Conservation (phyloP, 1,140 invertebrate genomes). For the Tetragonula clypearis region DNA sequence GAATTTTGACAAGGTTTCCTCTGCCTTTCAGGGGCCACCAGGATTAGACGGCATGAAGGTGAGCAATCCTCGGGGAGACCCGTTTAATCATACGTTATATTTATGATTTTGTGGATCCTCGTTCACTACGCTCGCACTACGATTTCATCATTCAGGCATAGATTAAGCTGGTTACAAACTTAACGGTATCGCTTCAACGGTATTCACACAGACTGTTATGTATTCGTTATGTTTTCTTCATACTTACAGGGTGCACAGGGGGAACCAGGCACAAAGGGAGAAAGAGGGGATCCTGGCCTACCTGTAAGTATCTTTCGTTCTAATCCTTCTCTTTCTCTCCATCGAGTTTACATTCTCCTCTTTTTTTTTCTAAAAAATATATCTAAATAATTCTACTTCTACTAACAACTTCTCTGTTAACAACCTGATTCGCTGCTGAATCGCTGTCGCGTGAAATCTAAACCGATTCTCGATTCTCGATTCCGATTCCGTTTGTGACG, state of each 20-base stretch:
- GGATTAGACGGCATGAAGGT: conserved; percentile 87
- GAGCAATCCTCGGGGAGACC: conserved; percentile 77
- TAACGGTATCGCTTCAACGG: conserved; percentile 25
- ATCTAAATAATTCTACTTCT: not conserved
- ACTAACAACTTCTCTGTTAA: not conserved
- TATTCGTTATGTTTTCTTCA: conserved; percentile 51
- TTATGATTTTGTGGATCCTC: conserved; percentile 41
- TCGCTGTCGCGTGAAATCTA: not conserved
- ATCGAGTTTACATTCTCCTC: too few relatives aligned
- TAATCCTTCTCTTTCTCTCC: not conserved
- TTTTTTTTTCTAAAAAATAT: not conserved
- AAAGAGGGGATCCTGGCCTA: conserved; percentile 94
- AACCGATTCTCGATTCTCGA: not conserved
- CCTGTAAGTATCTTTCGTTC: conserved; percentile 86
- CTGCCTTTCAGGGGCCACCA: conserved; percentile 84
- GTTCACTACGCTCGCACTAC: conserved; percentile 17
- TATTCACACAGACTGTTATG: not conserved
- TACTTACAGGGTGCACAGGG: conserved; percentile 92
- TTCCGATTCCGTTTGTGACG: not conserved
- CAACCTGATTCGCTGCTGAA: not conserved
- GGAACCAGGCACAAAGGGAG: conserved; percentile 94
- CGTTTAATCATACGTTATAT: conserved; percentile 62
- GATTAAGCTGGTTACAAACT: conserved; percentile 31
- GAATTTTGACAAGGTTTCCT: conserved; percentile 79
- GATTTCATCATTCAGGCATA: conserved; percentile 29